Percentiles rank a stretch among this genome's conserved stretches.
Conservation (phyloP, 2,797 vertebrate genomes). For the Epinephelus awoara region DNA sequence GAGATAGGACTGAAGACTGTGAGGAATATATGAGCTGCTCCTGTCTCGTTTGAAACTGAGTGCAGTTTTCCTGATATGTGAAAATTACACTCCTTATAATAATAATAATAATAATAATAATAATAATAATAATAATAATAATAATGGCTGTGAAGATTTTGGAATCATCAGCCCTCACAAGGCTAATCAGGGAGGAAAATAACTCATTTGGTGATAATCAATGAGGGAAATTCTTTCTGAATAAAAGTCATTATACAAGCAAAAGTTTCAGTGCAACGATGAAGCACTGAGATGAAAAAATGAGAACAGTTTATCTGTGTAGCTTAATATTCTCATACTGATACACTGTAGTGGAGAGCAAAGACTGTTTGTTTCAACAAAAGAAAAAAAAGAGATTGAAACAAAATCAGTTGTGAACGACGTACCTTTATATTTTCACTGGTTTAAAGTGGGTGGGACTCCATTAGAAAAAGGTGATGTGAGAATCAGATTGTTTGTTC, state of each 20-base stretch:
- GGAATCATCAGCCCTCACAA: conserved; percentile 32
- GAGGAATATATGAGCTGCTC: background rate
- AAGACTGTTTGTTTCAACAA: background rate
- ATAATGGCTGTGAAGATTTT: conserved; percentile 12
- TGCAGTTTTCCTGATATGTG: conserved; percentile 21
- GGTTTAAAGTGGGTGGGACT: too few species aligned
- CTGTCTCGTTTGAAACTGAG: conserved; percentile 12
- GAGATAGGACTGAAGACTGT: background rate
- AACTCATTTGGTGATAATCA: conserved; percentile 19
- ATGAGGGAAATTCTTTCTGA: background rate
- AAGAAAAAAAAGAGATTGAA: too few species aligned
- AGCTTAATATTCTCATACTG: background rate
- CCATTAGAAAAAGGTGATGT: too few species aligned
- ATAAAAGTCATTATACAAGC: background rate
- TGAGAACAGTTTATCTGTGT: background rate
- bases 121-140: conserved; percentile 15
- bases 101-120: conserved; percentile 13
- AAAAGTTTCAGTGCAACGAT: background rate
- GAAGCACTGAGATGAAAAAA: background rate
- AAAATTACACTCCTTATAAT: conserved; percentile 10
- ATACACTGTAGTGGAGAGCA: background rate
- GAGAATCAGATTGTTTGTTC: too few species aligned
- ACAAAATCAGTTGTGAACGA: too few species aligned
- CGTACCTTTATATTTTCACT: too few species aligned
- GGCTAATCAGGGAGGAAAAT: conserved; percentile 4